Conservation (phyloP, 1,140 invertebrate species). For the Thaumatotibia leucotreta region DNA sequence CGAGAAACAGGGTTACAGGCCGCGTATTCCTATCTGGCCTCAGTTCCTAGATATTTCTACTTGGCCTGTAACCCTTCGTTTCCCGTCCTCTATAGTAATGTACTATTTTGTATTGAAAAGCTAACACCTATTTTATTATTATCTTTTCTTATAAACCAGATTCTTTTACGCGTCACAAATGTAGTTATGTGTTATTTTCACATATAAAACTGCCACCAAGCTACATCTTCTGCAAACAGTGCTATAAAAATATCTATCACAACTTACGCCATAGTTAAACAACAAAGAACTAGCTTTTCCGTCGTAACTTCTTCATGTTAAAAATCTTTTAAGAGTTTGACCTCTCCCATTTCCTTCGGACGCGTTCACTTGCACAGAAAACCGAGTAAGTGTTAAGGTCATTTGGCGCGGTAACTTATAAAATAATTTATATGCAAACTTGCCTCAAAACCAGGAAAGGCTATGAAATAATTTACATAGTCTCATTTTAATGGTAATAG, state of each 20-base stretch:
- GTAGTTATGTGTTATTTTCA: neutral
- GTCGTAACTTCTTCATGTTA: conserved; percentile 3
- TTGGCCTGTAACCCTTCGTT: no score
- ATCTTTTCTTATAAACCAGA: neutral
- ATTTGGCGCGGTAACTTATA: neutral
- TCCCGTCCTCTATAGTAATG: no score
- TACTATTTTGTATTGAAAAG: no score
- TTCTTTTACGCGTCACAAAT: neutral
- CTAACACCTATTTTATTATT: no score
- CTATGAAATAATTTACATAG: neutral
- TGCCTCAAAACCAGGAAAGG: neutral
- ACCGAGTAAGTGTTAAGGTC: neutral
- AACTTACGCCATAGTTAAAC: conserved; percentile 5
- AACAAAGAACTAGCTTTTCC: neutral
- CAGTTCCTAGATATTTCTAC: no score
- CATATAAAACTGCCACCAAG: neutral
- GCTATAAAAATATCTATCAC: neutral
- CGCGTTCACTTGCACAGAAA: neutral
- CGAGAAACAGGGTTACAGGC: no score
- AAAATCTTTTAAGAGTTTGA: conserved; percentile 5
- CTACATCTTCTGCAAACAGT: neutral
- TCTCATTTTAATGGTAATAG: neutral
- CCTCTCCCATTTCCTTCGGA: neutral
- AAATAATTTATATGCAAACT: conserved; percentile 8
- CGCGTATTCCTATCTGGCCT: no score